phyloP scores from a whole-genome alignment of 2,113 vertebrate species.

The Hippocampus mohnikei region DNA sequence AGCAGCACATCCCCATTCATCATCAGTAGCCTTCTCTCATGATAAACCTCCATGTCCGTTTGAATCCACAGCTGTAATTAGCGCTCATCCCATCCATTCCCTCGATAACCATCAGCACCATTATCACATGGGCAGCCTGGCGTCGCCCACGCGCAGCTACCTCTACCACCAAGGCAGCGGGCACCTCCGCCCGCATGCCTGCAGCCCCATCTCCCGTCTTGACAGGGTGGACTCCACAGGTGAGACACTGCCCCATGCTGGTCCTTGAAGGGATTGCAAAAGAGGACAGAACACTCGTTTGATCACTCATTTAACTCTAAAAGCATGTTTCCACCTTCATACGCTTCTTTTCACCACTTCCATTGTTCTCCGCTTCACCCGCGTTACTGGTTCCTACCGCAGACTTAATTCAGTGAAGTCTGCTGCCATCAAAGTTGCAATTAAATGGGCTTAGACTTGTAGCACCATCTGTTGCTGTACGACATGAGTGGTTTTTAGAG shows the following conservation, averaged over 20 bases:
- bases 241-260: slow-evolving; percentile 75
- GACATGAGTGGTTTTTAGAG: not conserved
- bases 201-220: slow-evolving; percentile 88
- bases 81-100: slow-evolving; percentile 99
- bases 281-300: not conserved
- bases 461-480: not conserved
- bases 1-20: slow-evolving; percentile 4
- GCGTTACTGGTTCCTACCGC: not conserved
- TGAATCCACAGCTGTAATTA: slow-evolving; percentile 98
- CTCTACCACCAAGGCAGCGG: slow-evolving; percentile 83
- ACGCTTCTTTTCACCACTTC: slow-evolving; percentile 11
- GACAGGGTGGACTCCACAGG: slow-evolving; percentile 95
- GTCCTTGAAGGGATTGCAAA: slow-evolving; percentile 3
- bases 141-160: slow-evolving; percentile 89
- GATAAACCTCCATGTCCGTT: slow-evolving; percentile 67
- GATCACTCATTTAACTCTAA: slow-evolving; percentile 18
- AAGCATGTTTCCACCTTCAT: slow-evolving; percentile 11
- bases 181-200: slow-evolving; percentile 74
- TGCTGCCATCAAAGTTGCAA: not conserved
- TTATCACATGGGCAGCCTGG: slow-evolving; percentile 96
- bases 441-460: not conserved
- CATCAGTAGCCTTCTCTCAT: slow-evolving; percentile 21
- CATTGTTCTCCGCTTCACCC: not conserved
- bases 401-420: not conserved
- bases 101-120: slow-evolving; percentile 99